phyloP scores from a whole-genome alignment of 2,797 vertebrate genomes.

The Semaprochilodus insignis region DNA sequence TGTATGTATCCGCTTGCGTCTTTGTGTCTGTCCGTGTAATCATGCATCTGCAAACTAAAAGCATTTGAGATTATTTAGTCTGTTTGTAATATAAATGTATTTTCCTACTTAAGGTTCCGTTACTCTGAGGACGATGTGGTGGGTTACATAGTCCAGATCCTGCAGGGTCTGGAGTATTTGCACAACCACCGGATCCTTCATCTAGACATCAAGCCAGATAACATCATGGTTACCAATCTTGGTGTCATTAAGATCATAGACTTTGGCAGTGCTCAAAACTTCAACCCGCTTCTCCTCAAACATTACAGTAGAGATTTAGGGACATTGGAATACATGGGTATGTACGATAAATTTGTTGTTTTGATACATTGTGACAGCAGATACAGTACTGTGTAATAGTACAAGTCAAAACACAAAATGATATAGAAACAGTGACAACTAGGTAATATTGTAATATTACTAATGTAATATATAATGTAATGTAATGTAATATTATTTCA shows the following conservation, averaged over 20 bases:
- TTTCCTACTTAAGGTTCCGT: constrained; percentile 83
- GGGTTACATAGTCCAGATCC: constrained; percentile 88
- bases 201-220: constrained; percentile 94
- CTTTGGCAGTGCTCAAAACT: constrained; percentile 92
- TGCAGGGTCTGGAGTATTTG: constrained; percentile 93
- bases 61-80: background rate
- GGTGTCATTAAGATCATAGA: constrained; percentile 93
- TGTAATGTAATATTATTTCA: too few species aligned
- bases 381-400: too few species aligned
- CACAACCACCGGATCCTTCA: constrained; percentile 88
- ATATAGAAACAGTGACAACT: too few species aligned
- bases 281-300: constrained; percentile 87
- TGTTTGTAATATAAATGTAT: background rate
- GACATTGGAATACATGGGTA: constrained; percentile 86
- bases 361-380: background rate
- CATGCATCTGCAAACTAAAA: background rate
- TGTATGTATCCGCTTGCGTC: background rate
- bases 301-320: constrained; percentile 80
- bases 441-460: too few species aligned
- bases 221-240: constrained; percentile 87
- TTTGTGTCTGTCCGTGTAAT: constrained; percentile 2
- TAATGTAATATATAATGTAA: too few species aligned
- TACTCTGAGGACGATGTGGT: constrained; percentile 96
- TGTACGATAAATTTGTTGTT: constrained; percentile 22
- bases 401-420: too few species aligned